Evolutionary conservation across 2,797 vertebrate species (phyloP).

Genomic region (Ctenosaura bakeri): DNA sequence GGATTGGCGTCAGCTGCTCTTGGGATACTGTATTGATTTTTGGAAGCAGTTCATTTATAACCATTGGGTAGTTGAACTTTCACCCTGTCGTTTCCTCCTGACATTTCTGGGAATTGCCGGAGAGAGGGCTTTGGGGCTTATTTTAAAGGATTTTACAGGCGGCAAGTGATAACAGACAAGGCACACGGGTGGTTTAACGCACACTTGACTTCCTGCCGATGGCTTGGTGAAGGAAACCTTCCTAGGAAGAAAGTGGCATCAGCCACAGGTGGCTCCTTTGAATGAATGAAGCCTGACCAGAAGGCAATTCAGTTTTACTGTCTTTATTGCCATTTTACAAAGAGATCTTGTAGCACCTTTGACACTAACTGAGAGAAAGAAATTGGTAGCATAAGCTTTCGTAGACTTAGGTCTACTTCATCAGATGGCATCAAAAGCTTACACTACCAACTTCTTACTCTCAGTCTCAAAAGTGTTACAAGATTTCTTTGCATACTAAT

Average conservation of each 20-base stretch:
- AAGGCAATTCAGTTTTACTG: neutral
- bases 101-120: slow-evolving; percentile 54
- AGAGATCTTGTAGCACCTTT: too few relatives aligned
- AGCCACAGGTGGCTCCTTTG: neutral
- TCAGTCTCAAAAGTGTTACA: too few relatives aligned
- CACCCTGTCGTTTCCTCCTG: slow-evolving; percentile 47
- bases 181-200: slow-evolving; percentile 14
- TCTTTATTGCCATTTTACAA: neutral
- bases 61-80: slow-evolving; percentile 58
- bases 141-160: slow-evolving; percentile 33
- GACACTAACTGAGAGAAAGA: too few relatives aligned
- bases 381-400: too few relatives aligned
- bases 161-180: neutral
- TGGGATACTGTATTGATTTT: slow-evolving; percentile 47
- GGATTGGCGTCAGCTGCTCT: slow-evolving; percentile 36
- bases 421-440: too few relatives aligned
- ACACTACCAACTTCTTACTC: too few relatives aligned
- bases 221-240: neutral
- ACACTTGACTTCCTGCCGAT: neutral
- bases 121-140: slow-evolving; percentile 42
- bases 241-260: neutral
- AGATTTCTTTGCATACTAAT: too few relatives aligned
- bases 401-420: too few relatives aligned
- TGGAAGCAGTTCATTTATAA: slow-evolving; percentile 56
- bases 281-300: neutral